Evolutionary conservation across 2,113 vertebrate species (phyloP).

Genomic region (Gila orcuttii): DNA sequence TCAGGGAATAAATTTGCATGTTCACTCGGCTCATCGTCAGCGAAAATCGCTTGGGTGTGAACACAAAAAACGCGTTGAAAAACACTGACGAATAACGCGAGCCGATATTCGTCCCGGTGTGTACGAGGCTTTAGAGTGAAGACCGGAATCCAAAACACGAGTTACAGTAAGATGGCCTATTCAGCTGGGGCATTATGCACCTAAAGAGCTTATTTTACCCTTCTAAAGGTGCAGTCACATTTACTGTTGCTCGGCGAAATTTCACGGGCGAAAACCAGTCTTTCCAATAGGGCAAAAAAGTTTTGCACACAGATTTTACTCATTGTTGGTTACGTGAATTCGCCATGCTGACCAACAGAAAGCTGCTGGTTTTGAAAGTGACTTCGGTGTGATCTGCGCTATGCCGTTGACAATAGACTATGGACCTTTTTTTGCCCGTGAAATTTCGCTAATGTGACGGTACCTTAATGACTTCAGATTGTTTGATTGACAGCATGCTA

Average conservation of each 20-base stretch:
- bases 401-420: background rate
- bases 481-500: constrained; percentile 33
- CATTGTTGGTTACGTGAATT: background rate
- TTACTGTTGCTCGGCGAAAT: background rate
- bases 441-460: background rate
- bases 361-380: background rate
- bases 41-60: too few relatives aligned
- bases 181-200: background rate
- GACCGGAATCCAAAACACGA: background rate
- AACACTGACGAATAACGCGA: too few relatives aligned
- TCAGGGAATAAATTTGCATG: too few relatives aligned
- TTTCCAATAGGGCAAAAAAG: background rate
- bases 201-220: background rate
- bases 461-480: constrained; percentile 23
- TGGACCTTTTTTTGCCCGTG: background rate
- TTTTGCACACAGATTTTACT: background rate
- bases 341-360: background rate
- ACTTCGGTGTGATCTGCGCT: too few relatives aligned
- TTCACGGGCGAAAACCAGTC: background rate
- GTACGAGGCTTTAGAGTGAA: too few relatives aligned
- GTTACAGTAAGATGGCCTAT: background rate
- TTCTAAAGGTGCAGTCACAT: background rate
- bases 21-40: too few relatives aligned
- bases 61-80: too few relatives aligned
- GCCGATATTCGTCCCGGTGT: too few relatives aligned